These are phyloP conservation scores for Drosophila saltans DNA, from an alignment of 1,140 invertebrate species.

Conservation along the genomic window DNA sequence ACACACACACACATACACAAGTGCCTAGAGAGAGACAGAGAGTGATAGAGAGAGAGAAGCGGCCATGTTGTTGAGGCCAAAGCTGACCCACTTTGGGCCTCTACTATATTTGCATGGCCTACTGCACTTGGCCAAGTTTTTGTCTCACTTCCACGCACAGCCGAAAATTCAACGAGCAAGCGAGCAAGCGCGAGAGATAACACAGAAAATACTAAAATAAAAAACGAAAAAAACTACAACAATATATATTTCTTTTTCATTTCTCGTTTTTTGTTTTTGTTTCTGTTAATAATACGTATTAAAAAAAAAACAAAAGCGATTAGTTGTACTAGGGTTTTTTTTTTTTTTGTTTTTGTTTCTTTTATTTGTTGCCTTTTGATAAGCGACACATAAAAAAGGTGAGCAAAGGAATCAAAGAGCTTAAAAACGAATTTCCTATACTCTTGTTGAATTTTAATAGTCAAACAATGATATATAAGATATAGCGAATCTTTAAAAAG, in stretches of 20 bases:
- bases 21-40: slow-evolving; percentile 1
- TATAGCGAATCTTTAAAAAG: too few relatives aligned
- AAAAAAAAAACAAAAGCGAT: slow-evolving; percentile 11
- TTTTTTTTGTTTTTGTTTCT: background rate
- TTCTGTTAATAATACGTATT: slow-evolving; percentile 15
- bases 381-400: slow-evolving; percentile 38
- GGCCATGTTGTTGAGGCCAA: slow-evolving; percentile 44
- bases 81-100: slow-evolving; percentile 76
- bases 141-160: slow-evolving; percentile 57
- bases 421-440: background rate
- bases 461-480: too few relatives aligned
- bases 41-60: slow-evolving; percentile 28
- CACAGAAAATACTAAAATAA: slow-evolving; percentile 12
- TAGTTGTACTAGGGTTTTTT: slow-evolving; percentile 9
- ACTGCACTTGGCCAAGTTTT: slow-evolving; percentile 83
- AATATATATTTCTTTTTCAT: slow-evolving; percentile 8
- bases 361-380: slow-evolving; percentile 33
- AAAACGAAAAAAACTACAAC: slow-evolving; percentile 19
- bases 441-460: background rate
- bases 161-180: slow-evolving; percentile 31
- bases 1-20: background rate
- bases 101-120: slow-evolving; percentile 77
- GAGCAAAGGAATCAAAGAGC: background rate
- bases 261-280: background rate
- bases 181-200: slow-evolving; percentile 29